Conservation (phyloP, 2,113 vertebrate genomes). For the Lates calcarifer region DNA sequence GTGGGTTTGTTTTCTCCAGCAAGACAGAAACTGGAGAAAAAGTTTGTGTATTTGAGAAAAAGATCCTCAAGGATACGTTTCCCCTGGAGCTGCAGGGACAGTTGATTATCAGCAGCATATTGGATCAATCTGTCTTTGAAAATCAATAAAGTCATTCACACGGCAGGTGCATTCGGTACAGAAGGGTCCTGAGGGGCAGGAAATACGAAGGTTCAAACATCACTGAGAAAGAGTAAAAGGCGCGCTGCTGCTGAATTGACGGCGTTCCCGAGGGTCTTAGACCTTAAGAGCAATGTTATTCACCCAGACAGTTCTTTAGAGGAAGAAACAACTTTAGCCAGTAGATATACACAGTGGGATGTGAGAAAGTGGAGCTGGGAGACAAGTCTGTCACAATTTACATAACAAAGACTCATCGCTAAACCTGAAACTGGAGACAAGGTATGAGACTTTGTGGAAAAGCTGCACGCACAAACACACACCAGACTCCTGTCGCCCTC, state of each 20-base stretch:
- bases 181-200: constrained; percentile 38
- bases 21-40: neutral
- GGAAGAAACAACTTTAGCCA: constrained; percentile 22
- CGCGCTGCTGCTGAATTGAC: constrained; percentile 17
- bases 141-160: constrained; percentile 45
- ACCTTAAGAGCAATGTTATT: constrained; percentile 43
- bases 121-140: constrained; percentile 59
- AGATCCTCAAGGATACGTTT: constrained; percentile 20
- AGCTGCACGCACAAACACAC: neutral
- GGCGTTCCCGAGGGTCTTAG: constrained; percentile 36
- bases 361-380: neutral
- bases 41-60: constrained; percentile 31
- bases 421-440: neutral
- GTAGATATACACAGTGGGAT: neutral
- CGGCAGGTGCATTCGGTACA: constrained; percentile 5
- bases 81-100: constrained; percentile 15
- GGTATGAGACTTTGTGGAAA: neutral
- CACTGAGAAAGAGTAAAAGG: constrained; percentile 2
- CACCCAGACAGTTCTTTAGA: constrained; percentile 50
- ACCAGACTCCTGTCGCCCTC: constrained; percentile 4
- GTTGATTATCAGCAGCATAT: constrained; percentile 48
- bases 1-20: constrained; percentile 7
- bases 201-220: constrained; percentile 24
- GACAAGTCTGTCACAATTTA: constrained; percentile 25
- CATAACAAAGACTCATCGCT: constrained; percentile 21